A percentile compares a stretch with the other conserved stretches of the same genome.
Evolutionary conservation across 1,140 invertebrate genomes (phyloP).

Genomic region (Zaprionus nigranus): DNA sequence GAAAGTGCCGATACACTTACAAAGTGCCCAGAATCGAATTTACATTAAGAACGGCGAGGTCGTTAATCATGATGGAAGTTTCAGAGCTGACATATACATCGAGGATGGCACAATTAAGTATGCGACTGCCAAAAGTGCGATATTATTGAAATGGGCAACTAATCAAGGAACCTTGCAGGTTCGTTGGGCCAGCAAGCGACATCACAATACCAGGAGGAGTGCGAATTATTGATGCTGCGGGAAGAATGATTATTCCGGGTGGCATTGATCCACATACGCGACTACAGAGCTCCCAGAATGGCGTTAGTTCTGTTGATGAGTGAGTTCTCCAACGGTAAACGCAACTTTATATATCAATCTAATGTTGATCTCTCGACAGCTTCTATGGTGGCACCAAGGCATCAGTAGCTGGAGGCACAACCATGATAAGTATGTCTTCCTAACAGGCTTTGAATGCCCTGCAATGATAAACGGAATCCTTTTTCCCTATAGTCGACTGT

Average conservation of each 20-base stretch:
- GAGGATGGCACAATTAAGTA: constrained; percentile 84
- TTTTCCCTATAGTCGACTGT: constrained; percentile 91
- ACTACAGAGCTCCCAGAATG: constrained; percentile 94
- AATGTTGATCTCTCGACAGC: neutral
- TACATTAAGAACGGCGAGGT: constrained; percentile 98
- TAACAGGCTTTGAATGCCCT: constrained; percentile 39
- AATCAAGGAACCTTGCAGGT: constrained; percentile 1
- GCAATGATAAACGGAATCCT: neutral
- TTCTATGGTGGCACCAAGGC: constrained; percentile 96
- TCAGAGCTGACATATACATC: constrained; percentile 90
- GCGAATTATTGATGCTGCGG: constrained; percentile 91
- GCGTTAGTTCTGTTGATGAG: constrained; percentile 92
- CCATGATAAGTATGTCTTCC: constrained; percentile 90
- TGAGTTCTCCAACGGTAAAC: neutral
- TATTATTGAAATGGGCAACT: neutral
- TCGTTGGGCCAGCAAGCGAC: constrained; percentile 86
- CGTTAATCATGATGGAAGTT: constrained; percentile 96
- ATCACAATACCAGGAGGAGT: constrained; percentile 92
- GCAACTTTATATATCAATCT: neutral
- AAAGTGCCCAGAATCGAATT: constrained; percentile 96
- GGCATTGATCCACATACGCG: constrained; percentile 96
- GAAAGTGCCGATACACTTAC: constrained; percentile 97
- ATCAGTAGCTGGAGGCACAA: constrained; percentile 95
- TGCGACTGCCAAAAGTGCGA: neutral
- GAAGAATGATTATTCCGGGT: constrained; percentile 92